These are phyloP conservation scores for Nomada ferruginata DNA, from an alignment of 2,888 invertebrate genomes.

Conservation along the genomic window DNA sequence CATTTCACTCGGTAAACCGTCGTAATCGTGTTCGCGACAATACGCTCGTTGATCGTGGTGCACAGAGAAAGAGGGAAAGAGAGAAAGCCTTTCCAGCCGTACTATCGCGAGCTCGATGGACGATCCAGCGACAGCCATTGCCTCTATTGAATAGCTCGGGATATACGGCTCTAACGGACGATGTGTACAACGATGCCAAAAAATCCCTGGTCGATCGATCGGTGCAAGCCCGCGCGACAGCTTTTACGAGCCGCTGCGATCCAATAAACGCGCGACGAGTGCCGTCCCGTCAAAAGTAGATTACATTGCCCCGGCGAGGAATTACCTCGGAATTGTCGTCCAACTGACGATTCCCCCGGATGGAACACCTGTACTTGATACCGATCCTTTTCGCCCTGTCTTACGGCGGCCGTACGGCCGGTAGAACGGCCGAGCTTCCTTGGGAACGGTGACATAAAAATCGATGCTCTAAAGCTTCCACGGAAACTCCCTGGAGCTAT, in stretches of 20 bases:
- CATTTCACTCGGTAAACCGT: conserved; percentile 27
- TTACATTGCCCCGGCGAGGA: conserved; percentile 26
- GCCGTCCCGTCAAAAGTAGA: conserved; percentile 28
- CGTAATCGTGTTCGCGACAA: conserved; percentile 59
- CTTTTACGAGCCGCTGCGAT: conserved; percentile 35
- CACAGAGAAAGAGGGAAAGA: background rate
- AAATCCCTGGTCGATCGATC: conserved; percentile 27
- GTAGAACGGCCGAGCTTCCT: background rate
- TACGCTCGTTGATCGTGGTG: conserved; percentile 18
- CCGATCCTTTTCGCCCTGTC: background rate
- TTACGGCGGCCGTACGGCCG: background rate
- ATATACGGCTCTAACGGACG: conserved; percentile 12
- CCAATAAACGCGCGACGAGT: conserved; percentile 26
- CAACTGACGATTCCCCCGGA: background rate
- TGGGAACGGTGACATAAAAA: background rate
- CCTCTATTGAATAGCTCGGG: conserved; percentile 39
- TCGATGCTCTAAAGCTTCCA: background rate
- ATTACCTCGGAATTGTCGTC: conserved; percentile 11
- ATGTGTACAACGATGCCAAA: conserved; percentile 24
- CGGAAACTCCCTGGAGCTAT: background rate
- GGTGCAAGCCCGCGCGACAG: conserved; percentile 10
- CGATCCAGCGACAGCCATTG: conserved; percentile 41
- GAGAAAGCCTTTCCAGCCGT: conserved; percentile 16
- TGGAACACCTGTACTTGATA: conserved; percentile 2
- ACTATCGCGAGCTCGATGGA: conserved; percentile 27